Base-by-base conservation (phyloP, 1,140 invertebrate genomes). In the Scaptomyza pallida region DNA sequence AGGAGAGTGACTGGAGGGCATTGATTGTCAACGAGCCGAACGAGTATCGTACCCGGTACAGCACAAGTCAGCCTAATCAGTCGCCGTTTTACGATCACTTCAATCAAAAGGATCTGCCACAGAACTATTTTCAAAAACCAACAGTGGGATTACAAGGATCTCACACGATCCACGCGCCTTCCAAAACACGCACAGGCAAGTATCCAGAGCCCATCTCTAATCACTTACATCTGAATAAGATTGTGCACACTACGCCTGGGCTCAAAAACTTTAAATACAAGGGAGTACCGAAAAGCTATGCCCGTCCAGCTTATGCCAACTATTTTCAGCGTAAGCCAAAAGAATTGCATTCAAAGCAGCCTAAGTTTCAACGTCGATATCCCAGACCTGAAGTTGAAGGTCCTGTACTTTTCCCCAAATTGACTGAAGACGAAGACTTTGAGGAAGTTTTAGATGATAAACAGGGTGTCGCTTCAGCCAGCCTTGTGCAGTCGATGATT, bases 201-300 rank as follows among this genome's bases (percentile, higher is more conserved):
- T 56, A 33, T 43, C 47, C 71, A 6, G 82, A 86, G 10, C 61
- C 76, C 33, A 65, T 80, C 17, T 79, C 80, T 17, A 89, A 89
- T 59, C 86, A 75, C 59, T 78, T 89, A 40, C 78, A 89, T 35
- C 78, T 80, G 40, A 90, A 89, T 45, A 90, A 83, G 61, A 48
- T 70, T 19, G 88, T 89, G 0, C 86, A 75, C 59, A 91, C 76
- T 56, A 92, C 91, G n/a, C 91, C 91, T 0, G 91, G 91, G 0
- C 65, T 92, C 16, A 91, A 91, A 55, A 89, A 92, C 60, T 92
- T 82, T 60, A 88, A 88, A 40, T 89, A 88, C 47, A 86, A 86
- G 59, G 70, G 69, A 3, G 51, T 86, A 3, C 41, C 73, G 8
- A 89, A 85, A 41, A 78, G 44, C 21, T 85, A 62, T 15, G 33